A percentile compares a stretch with the other conserved stretches of the same genome.
phyloP scores from a whole-genome alignment of 2,888 invertebrate genomes.

The Marasmarcha lunaedactyla region DNA sequence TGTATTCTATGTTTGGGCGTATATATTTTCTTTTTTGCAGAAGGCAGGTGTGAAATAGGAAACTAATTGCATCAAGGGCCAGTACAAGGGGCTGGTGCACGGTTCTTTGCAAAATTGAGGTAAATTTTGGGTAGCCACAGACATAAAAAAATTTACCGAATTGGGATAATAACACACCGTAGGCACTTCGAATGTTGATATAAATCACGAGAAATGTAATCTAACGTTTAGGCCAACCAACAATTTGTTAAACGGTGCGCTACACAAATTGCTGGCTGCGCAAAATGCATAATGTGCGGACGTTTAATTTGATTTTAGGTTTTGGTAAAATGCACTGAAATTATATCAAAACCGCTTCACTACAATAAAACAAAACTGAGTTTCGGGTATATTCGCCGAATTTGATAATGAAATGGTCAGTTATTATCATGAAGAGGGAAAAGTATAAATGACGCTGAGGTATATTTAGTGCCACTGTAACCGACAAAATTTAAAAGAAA shows the following conservation, averaged over 20 bases:
- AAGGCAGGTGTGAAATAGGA: conserved; percentile 32
- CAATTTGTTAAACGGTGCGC: conserved; percentile 37
- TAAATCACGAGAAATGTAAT: conserved; percentile 33
- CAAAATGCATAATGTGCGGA: conserved; percentile 58
- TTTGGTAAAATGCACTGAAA: conserved; percentile 36
- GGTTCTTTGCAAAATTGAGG: conserved; percentile 1
- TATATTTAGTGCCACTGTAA: too few species aligned
- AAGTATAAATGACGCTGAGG: too few species aligned
- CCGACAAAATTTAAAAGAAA: too few species aligned
- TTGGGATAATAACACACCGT: conserved; percentile 7
- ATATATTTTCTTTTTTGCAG: conserved; percentile 33
- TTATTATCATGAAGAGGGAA: too few species aligned
- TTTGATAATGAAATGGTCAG: conserved; percentile 6
- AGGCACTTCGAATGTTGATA: conserved; percentile 29
- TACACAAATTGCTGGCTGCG: conserved; percentile 43
- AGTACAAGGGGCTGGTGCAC: conserved; percentile 25
- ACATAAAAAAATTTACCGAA: conserved; percentile 3
- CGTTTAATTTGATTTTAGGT: conserved; percentile 60
- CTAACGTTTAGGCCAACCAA: conserved; percentile 29
- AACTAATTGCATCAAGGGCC: conserved; percentile 19
- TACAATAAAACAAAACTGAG: conserved; percentile 18
- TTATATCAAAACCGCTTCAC: conserved; percentile 57
- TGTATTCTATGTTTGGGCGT: conserved; percentile 18
- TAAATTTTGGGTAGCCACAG: background rate
- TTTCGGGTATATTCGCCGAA: conserved; percentile 16